Conservation (phyloP, 2,797 vertebrate species). For the Chromobotia macracanthus region DNA sequence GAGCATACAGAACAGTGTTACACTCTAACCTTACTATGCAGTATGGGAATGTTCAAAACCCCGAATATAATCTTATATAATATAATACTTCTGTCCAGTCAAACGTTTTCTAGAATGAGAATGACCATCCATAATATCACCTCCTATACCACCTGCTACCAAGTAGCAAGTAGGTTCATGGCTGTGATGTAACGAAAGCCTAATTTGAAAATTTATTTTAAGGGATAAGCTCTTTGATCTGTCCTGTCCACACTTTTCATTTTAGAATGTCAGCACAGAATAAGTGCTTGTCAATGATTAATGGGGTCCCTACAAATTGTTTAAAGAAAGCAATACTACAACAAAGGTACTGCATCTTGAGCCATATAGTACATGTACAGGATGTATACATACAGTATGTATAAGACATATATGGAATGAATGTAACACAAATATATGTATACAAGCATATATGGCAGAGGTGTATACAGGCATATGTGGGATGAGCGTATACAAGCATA, state of each 20-base stretch:
- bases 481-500: background rate
- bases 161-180: too few species aligned
- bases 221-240: too few species aligned
- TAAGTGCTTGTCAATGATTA: background rate
- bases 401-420: background rate
- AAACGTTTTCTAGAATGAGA: too few species aligned
- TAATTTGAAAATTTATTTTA: too few species aligned
- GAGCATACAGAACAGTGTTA: conserved; percentile 22
- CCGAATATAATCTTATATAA: too few species aligned
- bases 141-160: too few species aligned
- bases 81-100: too few species aligned
- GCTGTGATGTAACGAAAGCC: too few species aligned
- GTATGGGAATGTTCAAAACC: background rate
- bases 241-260: too few species aligned
- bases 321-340: conserved; percentile 1
- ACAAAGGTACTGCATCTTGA: background rate
- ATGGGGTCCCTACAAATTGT: background rate
- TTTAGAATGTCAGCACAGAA: background rate
- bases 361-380: background rate
- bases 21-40: background rate
- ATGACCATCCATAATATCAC: too few species aligned
- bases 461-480: background rate
- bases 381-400: background rate
- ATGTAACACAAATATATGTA: background rate
- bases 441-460: background rate